Conservation (phyloP, 2,888 invertebrate genomes). For the Cantharis lateralis region DNA sequence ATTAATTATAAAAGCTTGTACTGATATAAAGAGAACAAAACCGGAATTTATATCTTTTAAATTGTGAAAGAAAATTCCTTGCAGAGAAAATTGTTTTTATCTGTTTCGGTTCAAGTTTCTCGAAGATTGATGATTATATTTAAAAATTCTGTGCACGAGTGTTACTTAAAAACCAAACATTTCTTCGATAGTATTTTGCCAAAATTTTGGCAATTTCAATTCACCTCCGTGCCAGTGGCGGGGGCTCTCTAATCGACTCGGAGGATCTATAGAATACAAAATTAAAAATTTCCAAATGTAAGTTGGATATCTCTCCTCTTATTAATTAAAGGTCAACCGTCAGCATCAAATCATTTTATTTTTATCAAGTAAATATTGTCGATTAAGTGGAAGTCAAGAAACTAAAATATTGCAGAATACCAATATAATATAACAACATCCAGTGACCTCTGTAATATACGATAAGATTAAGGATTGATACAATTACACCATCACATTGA, state of each 20-base stretch:
- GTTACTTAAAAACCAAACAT: neutral
- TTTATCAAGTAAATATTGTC: neutral
- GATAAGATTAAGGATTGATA: slow-evolving; percentile 29
- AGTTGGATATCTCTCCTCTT: too few relatives aligned
- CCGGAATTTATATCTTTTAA: slow-evolving; percentile 3
- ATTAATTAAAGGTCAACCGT: slow-evolving; percentile 6
- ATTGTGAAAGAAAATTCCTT: neutral
- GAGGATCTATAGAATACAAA: too few relatives aligned
- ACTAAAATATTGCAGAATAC: slow-evolving; percentile 30
- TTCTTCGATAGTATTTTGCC: neutral
- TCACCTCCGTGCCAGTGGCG: too few relatives aligned
- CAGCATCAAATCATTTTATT: neutral
- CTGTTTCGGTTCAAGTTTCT: neutral
- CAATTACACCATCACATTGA: slow-evolving; percentile 25
- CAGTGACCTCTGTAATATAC: slow-evolving; percentile 30
- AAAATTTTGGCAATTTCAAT: neutral
- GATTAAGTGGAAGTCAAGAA: slow-evolving; percentile 29
- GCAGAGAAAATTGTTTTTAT: neutral
- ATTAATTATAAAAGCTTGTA: neutral
- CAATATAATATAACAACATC: slow-evolving; percentile 13
- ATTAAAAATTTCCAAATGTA: too few relatives aligned
- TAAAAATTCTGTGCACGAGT: neutral
- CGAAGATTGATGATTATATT: neutral
- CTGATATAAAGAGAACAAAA: neutral
- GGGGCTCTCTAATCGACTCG: too few relatives aligned